Percentiles rank a stretch among this genome's conserved stretches.
Conservation (phyloP, 1,140 invertebrate genomes). For the Ericerus pela region DNA sequence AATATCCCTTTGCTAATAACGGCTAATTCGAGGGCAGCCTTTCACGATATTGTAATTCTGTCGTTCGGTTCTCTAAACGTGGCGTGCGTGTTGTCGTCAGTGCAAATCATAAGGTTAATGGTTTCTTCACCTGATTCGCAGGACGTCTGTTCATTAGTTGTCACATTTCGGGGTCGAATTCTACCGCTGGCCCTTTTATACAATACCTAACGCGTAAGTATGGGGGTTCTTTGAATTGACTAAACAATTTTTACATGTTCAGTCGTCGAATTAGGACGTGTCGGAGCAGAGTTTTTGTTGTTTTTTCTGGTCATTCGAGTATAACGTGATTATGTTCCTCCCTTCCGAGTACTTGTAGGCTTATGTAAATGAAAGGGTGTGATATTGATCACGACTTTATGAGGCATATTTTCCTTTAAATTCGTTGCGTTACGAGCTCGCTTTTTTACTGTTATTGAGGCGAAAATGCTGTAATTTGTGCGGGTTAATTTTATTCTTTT, state of each 20-base stretch:
- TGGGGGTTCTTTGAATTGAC: not conserved
- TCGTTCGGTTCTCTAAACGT: too few relatives aligned
- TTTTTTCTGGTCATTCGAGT: not conserved
- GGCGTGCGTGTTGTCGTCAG: too few relatives aligned
- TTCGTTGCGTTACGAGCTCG: too few relatives aligned
- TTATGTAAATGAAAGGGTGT: not conserved
- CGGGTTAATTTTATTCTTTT: too few relatives aligned
- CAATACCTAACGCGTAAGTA: slow-evolving; percentile 34
- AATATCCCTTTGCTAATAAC: too few relatives aligned
- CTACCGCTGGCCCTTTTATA: slow-evolving; percentile 32
- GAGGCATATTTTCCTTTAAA: not conserved
- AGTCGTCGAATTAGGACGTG: slow-evolving; percentile 1
- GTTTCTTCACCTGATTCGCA: slow-evolving; percentile 3
- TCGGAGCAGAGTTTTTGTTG: not conserved
- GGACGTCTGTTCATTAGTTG: slow-evolving; percentile 8
- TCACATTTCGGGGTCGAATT: slow-evolving; percentile 29
- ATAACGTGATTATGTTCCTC: not conserved
- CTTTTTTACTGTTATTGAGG: too few relatives aligned
- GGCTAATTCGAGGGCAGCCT: too few relatives aligned
- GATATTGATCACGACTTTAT: not conserved
- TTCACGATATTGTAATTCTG: too few relatives aligned
- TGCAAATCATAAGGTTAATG: too few relatives aligned
- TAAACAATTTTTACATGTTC: not conserved
- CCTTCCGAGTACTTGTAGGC: not conserved
- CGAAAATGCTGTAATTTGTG: too few relatives aligned